Percentiles rank a stretch among this genome's conserved stretches.
These are phyloP conservation scores for Drosophila dunni DNA, from an alignment of 1,140 invertebrate species.

Conservation along the genomic window DNA sequence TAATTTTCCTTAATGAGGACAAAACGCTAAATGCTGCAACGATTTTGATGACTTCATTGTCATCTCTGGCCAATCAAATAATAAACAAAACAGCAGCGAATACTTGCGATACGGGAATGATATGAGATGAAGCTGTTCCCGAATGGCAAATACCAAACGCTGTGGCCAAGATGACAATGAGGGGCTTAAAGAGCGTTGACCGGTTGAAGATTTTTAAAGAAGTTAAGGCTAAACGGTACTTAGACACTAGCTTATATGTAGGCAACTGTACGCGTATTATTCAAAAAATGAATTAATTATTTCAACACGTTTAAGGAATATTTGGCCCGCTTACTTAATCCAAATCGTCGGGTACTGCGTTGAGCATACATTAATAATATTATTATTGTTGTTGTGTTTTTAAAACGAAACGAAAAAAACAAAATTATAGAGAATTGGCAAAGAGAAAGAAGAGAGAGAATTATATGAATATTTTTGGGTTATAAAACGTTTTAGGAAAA, in stretches of 20 bases:
- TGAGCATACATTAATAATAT: conserved; percentile 27
- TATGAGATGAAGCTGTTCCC: conserved; percentile 66
- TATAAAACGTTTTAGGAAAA: conserved; percentile 56
- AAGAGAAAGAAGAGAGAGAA: conserved; percentile 52
- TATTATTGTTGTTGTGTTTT: background rate
- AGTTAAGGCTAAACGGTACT: conserved; percentile 60
- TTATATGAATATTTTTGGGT: conserved; percentile 42
- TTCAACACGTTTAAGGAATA: conserved; percentile 14
- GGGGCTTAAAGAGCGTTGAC: background rate
- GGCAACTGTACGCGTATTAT: conserved; percentile 33
- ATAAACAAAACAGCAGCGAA: background rate
- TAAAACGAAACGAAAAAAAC: conserved; percentile 49
- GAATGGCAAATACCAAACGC: conserved; percentile 20
- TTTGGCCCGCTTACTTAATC: conserved; percentile 62
- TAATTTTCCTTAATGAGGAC: conserved; percentile 51
- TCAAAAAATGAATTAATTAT: conserved; percentile 44
- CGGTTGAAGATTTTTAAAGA: conserved; percentile 2
- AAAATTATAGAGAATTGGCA: conserved; percentile 27
- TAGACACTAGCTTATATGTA: conserved; percentile 71
- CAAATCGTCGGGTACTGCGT: conserved; percentile 66
- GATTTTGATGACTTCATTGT: conserved; percentile 36
- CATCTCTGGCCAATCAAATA: conserved; percentile 9
- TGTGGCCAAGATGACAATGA: background rate
- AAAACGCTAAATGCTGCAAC: conserved; percentile 70
- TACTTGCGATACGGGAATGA: conserved; percentile 38